Base-by-base conservation (phyloP, 1,140 invertebrate genomes). In the Teleopsis dalmanni region DNA sequence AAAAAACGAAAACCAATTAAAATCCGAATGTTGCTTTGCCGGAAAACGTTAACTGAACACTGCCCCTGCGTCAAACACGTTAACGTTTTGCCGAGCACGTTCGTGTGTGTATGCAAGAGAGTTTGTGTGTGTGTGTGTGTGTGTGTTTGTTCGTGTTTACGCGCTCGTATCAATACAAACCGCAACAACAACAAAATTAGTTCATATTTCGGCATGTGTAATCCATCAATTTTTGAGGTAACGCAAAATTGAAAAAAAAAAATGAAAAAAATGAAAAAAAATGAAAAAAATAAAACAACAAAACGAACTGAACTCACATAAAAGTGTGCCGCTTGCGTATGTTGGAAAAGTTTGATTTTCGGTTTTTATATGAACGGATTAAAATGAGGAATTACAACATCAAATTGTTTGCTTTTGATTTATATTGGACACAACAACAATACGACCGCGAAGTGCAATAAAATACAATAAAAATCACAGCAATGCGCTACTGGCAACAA, bases 351-450 rank as follows among this genome's bases (percentile, higher is more conserved):
- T 65, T 65, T 65, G 62, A 65, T 65, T 65, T 65, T 65, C 61
- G 62, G 57, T 65, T 65, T 65, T 65, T 65, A 65, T 65, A 52
- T 63, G 63, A 51, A 57, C 53, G 60, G 63, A 65, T 65, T 65
- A 65, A 65, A 65, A 57, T 65, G 60, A 16, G 62, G 62, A 62
- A 65, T 65, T 65, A 65, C 62, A 62, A 65, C 65, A 65, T 65
- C 62, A 65, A 65, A 65, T 62, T 65, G 62, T 65, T 65, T 65
- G 55, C 63, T 65, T 60, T 63, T 65, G 62, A 65, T 65, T 65
- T 65, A 65, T 65, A 29, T 37, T 38, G 34, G 36, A 34, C 31
- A 48, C 46, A 22, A 35, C 46, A 34, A 46, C n/a, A n/a, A n/a
- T n/a, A n/a, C n/a, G n/a, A n/a, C n/a, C n/a, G n/a, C n/a, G n/a